These are phyloP conservation scores for Araneus ventricosus DNA, from an alignment of 1,140 invertebrate genomes.

Conservation along the genomic window DNA sequence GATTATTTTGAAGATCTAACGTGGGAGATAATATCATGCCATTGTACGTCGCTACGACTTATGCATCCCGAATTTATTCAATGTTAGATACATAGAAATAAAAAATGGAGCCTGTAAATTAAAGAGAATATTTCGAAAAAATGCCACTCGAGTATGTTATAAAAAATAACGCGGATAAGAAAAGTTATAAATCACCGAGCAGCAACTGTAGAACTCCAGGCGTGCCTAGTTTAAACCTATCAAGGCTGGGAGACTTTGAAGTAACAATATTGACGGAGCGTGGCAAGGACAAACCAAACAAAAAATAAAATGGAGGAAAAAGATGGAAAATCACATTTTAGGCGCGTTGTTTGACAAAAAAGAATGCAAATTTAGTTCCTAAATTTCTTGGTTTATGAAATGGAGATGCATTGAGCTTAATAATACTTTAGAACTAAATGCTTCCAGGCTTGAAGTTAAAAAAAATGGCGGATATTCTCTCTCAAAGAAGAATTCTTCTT, in stretches of 20 bases:
- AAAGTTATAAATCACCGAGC: conserved; percentile 35
- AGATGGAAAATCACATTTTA: background rate
- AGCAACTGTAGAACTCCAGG: background rate
- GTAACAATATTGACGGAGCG: background rate
- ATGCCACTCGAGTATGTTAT: background rate
- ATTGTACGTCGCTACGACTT: background rate
- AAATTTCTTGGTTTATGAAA: background rate
- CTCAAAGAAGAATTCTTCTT: background rate
- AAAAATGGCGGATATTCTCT: background rate
- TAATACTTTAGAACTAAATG: conserved; percentile 8
- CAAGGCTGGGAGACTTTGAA: background rate
- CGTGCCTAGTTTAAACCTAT: conserved; percentile 13
- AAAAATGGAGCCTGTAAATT: conserved; percentile 14
- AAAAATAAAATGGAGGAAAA: too few species aligned
- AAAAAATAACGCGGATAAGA: conserved; percentile 28
- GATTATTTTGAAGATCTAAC: conserved; percentile 28
- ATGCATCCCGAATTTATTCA: conserved; percentile 27
- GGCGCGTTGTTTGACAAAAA: background rate
- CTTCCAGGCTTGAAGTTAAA: background rate
- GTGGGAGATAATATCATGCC: background rate
- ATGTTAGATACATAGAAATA: background rate
- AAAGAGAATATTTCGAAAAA: conserved; percentile 21
- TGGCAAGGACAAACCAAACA: background rate
- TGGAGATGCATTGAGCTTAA: background rate
- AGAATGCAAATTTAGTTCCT: background rate